These are phyloP conservation scores for Hylia prasina DNA, from an alignment of 2,113 vertebrate species.

Conservation along the genomic window DNA sequence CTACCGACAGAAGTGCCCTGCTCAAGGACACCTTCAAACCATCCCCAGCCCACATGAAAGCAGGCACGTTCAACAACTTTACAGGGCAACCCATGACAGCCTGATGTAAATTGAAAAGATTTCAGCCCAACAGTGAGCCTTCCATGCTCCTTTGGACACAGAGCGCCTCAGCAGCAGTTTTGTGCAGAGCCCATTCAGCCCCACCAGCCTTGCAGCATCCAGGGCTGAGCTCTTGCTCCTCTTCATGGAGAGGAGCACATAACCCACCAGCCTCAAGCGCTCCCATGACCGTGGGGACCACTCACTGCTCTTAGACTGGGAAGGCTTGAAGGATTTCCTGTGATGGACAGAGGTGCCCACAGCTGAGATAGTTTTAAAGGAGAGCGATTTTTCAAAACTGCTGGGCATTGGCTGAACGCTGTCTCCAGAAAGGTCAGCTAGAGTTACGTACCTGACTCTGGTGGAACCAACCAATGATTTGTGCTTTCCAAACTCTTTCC, in stretches of 20 bases:
- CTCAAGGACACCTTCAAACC: not conserved
- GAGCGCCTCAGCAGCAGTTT: not conserved
- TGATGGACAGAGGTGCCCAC: not conserved
- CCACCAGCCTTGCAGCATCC: not conserved
- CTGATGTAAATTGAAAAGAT: not conserved
- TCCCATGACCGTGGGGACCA: accelerated
- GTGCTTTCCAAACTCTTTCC: not conserved
- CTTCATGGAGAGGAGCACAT: not conserved
- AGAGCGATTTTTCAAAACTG: not conserved
- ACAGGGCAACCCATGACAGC: not conserved
- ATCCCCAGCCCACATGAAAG: not conserved
- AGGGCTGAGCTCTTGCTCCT: not conserved
- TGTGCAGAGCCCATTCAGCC: not conserved
- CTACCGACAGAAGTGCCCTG: accelerated
- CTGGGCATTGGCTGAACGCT: not conserved
- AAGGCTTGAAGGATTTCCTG: not conserved
- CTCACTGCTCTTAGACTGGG: not conserved
- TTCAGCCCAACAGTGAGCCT: not conserved
- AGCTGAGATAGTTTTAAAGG: not conserved
- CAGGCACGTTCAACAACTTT: accelerated
- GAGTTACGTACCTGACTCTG: not conserved
- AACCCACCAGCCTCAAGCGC: not conserved
- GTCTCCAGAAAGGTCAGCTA: not conserved
- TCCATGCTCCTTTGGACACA: not conserved
- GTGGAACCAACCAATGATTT: not conserved